Conservation (phyloP, 2,797 vertebrate genomes). For the Melanotaenia nigrans region DNA sequence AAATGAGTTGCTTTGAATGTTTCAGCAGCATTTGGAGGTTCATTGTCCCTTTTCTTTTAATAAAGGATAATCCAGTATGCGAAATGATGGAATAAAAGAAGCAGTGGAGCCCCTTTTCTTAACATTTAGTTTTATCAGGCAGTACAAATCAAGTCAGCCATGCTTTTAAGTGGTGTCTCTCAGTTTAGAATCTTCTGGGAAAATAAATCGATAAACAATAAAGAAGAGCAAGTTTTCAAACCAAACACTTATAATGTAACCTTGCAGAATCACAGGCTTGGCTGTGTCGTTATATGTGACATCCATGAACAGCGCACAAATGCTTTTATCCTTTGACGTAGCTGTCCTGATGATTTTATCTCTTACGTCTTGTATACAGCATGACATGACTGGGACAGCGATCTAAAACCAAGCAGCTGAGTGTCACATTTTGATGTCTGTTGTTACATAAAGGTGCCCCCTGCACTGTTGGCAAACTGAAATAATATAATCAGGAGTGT, state of each 20-base stretch:
- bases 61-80: too few species aligned
- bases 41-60: too few species aligned
- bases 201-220: not conserved
- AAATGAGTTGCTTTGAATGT: too few species aligned
- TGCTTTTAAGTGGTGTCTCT: too few species aligned
- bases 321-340: conserved; percentile 19
- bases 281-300: not conserved
- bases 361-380: conserved; percentile 18
- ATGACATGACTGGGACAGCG: conserved; percentile 39
- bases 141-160: too few species aligned
- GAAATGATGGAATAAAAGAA: too few species aligned
- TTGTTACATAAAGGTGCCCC: conserved; percentile 22
- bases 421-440: conserved; percentile 22
- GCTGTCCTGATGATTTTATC: conserved; percentile 40
- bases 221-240: too few species aligned
- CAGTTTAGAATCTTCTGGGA: not conserved
- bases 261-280: not conserved
- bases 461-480: conserved; percentile 33
- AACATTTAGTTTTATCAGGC: too few species aligned
- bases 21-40: too few species aligned
- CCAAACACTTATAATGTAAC: not conserved
- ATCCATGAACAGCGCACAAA: conserved; percentile 9
- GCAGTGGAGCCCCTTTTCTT: too few species aligned
- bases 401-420: conserved; percentile 26
- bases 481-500: not conserved